A percentile compares a stretch with the other conserved stretches of the same genome.
Evolutionary conservation across 1,140 invertebrate genomes (phyloP).

Genomic region (Drosophila eugracilis): DNA sequence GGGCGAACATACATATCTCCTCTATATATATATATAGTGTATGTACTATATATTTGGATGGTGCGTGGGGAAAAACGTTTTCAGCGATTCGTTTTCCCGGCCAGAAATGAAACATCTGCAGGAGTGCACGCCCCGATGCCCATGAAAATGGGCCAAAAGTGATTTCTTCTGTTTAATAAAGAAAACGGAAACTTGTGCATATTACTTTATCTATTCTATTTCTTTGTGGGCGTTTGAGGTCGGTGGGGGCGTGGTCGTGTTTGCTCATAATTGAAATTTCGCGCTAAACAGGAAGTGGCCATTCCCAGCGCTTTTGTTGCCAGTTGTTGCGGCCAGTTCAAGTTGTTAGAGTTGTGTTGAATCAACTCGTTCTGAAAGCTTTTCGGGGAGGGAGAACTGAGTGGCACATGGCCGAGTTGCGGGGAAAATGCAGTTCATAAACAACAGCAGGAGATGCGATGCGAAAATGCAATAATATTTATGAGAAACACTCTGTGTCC

Average conservation of each 20-base stretch:
- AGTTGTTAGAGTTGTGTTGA: slow-evolving; percentile 48
- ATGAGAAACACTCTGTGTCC: slow-evolving; percentile 47
- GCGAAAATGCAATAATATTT: slow-evolving; percentile 64
- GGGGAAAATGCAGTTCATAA: slow-evolving; percentile 52
- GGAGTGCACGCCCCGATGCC: slow-evolving; percentile 70
- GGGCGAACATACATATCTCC: background rate
- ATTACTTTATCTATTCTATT: slow-evolving; percentile 59
- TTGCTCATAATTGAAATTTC: slow-evolving; percentile 80
- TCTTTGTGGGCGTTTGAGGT: background rate
- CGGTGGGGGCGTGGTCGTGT: slow-evolving; percentile 51
- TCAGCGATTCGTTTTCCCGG: slow-evolving; percentile 20
- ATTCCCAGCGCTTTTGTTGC: slow-evolving; percentile 49
- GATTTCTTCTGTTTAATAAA: slow-evolving; percentile 71
- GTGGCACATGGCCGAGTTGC: slow-evolving; percentile 45
- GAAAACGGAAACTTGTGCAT: slow-evolving; percentile 60
- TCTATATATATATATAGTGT: background rate
- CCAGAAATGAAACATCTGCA: slow-evolving; percentile 74
- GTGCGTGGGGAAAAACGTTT: slow-evolving; percentile 16
- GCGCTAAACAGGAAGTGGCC: slow-evolving; percentile 77
- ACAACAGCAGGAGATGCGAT: slow-evolving; percentile 57
- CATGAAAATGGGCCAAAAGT: slow-evolving; percentile 73
- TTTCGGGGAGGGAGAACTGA: slow-evolving; percentile 26
- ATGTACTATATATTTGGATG: background rate
- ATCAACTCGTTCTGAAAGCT: slow-evolving; percentile 52
- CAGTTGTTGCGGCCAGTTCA: slow-evolving; percentile 61